A percentile compares a stretch with the other conserved stretches of the same genome.
Conservation (phyloP, 2,888 invertebrate species). For the Lysandra bellargus region DNA sequence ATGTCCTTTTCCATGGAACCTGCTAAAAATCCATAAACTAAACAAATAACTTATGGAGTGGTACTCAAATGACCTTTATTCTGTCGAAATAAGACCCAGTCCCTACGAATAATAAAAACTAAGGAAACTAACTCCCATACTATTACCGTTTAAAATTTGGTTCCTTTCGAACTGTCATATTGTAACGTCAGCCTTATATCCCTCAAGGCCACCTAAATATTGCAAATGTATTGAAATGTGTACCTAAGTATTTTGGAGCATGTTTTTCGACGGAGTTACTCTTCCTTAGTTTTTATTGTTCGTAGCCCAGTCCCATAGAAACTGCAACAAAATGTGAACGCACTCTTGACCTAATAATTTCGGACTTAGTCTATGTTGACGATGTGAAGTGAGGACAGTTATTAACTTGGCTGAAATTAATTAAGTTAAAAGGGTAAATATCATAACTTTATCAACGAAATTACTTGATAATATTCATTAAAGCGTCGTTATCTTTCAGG, state of each 20-base stretch:
- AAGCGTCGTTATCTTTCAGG: conserved; percentile 8
- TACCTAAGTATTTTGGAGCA: too few species aligned
- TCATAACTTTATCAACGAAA: conserved; percentile 18
- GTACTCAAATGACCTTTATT: neutral
- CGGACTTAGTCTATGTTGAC: neutral
- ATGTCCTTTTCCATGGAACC: too few species aligned
- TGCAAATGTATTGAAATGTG: too few species aligned
- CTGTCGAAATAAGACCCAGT: neutral
- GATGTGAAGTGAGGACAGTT: neutral
- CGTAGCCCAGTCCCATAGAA: neutral
- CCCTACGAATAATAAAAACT: too few species aligned
- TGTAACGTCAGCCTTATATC: too few species aligned
- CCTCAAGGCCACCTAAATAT: too few species aligned
- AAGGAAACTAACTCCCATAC: too few species aligned
- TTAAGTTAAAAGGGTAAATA: conserved; percentile 24
- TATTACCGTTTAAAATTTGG: too few species aligned
- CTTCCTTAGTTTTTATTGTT: too few species aligned
- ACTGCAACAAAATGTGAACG: neutral
- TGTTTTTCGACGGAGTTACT: too few species aligned
- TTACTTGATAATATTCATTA: conserved; percentile 14
- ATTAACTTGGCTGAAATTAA: conserved; percentile 19
- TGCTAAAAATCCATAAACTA: too few species aligned
- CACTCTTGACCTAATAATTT: neutral
- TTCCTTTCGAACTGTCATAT: too few species aligned
- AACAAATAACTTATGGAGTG: neutral